Evolutionary conservation across 2,113 vertebrate species (phyloP).

Genomic region (Riparia riparia): DNA sequence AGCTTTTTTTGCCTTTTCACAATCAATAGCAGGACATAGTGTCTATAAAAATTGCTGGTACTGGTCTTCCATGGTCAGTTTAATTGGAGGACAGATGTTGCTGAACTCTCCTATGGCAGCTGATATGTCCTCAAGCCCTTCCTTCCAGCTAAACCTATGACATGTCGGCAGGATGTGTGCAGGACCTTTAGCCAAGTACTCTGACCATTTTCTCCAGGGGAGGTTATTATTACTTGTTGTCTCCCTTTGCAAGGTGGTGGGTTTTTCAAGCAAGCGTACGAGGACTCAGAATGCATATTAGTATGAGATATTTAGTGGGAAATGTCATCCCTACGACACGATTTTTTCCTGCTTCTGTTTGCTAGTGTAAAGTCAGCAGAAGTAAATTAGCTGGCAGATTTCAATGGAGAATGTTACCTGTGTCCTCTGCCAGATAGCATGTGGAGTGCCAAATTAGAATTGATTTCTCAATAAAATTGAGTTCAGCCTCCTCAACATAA

Average conservation of each 20-base stretch:
- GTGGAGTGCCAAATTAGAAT: constrained; percentile 80
- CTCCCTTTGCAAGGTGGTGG: constrained; percentile 27
- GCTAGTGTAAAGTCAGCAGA: constrained; percentile 64
- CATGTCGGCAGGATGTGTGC: neutral
- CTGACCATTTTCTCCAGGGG: neutral
- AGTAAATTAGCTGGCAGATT: constrained; percentile 76
- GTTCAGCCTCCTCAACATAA: constrained; percentile 76
- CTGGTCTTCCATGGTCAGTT: constrained; percentile 16
- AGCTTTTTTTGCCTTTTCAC: constrained; percentile 42
- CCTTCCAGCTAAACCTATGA: neutral
- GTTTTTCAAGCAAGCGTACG: constrained; percentile 14
- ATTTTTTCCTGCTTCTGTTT: constrained; percentile 64
- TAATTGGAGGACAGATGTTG: constrained; percentile 32
- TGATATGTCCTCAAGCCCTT: constrained; percentile 5
- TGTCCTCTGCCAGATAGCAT: constrained; percentile 71
- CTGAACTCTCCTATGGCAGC: neutral
- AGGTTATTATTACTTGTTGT: neutral
- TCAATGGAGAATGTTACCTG: constrained; percentile 71
- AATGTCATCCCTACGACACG: constrained; percentile 1
- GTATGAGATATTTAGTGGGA: constrained; percentile 20
- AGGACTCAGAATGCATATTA: neutral
- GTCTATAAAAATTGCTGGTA: constrained; percentile 15
- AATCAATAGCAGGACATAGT: constrained; percentile 19
- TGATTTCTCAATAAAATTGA: constrained; percentile 83
- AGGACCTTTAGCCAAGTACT: constrained; percentile 3